Percentiles rank a stretch among this genome's conserved stretches.
Conservation (phyloP, 2,113 vertebrate genomes). For the Anas platyrhynchos region DNA sequence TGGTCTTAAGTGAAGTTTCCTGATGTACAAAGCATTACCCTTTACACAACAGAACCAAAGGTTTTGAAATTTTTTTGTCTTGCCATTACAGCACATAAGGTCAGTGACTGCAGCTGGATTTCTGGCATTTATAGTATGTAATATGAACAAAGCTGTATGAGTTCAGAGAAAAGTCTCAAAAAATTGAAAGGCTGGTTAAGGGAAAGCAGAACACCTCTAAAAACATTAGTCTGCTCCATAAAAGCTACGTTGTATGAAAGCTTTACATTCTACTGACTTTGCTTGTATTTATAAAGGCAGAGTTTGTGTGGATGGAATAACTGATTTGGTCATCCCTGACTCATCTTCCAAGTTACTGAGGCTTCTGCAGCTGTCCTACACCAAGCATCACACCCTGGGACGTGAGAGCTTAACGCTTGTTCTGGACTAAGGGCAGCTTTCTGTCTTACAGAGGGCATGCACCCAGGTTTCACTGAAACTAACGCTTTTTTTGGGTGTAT, state of each 20-base stretch:
- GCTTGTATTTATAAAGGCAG: background rate
- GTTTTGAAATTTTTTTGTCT: conserved; percentile 28
- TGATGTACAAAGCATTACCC: background rate
- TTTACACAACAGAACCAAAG: conserved; percentile 16
- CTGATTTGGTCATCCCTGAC: background rate
- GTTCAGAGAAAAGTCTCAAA: conserved; percentile 32
- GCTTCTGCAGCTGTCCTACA: background rate
- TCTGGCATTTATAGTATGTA: conserved; percentile 42
- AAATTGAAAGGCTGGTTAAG: conserved; percentile 30
- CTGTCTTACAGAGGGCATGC: background rate
- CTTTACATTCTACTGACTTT: background rate
- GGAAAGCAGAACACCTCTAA: conserved; percentile 20
- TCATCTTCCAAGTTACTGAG: background rate
- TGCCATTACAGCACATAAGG: conserved; percentile 38
- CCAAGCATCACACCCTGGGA: background rate
- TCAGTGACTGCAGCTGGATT: conserved; percentile 26
- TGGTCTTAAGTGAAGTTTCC: background rate
- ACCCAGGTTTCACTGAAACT: background rate
- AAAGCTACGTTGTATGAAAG: background rate
- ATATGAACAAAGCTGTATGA: background rate
- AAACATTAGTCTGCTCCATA: background rate
- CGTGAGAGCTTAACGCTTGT: background rate
- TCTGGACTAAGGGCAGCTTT: background rate
- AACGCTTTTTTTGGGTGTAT: background rate
- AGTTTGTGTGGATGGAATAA: background rate